Conservation (phyloP, 1,140 invertebrate species). For the Drosophila asahinai region DNA sequence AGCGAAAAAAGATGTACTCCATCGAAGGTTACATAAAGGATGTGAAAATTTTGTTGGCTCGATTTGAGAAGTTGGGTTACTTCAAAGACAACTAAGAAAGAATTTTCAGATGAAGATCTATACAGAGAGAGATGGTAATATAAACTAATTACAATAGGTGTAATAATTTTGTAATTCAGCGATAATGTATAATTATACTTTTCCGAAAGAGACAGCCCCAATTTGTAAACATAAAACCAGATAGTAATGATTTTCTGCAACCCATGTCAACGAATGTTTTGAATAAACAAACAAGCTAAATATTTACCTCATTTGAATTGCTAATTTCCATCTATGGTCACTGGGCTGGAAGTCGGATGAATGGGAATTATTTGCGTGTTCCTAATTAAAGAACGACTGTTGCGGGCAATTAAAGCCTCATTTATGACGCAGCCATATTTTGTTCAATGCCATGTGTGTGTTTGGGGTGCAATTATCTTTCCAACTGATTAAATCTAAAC, state of each 20-base stretch:
- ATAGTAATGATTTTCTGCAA: neutral
- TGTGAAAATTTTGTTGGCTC: conserved; percentile 21
- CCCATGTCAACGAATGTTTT: neutral
- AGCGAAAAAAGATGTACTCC: neutral
- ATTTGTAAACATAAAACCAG: neutral
- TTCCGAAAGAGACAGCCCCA: neutral
- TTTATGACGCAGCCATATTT: conserved; percentile 16
- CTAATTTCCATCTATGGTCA: conserved; percentile 20
- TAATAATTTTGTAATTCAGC: too few species aligned
- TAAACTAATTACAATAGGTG: too few species aligned
- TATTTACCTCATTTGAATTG: conserved; percentile 25
- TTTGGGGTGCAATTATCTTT: conserved; percentile 13
- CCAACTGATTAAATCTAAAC: conserved; percentile 12
- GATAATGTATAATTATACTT: too few species aligned
- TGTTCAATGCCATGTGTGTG: conserved; percentile 10
- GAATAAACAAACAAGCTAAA: conserved; percentile 2
- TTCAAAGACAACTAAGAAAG: neutral
- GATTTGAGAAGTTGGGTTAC: conserved; percentile 23
- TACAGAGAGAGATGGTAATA: neutral
- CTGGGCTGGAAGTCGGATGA: conserved; percentile 9
- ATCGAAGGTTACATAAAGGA: conserved; percentile 32
- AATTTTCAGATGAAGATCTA: conserved; percentile 1
- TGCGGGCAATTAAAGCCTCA: conserved; percentile 25
- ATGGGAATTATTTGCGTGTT: conserved; percentile 49
- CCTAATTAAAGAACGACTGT: conserved; percentile 22